Percentiles rank a stretch among this genome's conserved stretches.
Evolutionary conservation across 2,888 invertebrate genomes (phyloP).

Genomic region (Laothoe populi): DNA sequence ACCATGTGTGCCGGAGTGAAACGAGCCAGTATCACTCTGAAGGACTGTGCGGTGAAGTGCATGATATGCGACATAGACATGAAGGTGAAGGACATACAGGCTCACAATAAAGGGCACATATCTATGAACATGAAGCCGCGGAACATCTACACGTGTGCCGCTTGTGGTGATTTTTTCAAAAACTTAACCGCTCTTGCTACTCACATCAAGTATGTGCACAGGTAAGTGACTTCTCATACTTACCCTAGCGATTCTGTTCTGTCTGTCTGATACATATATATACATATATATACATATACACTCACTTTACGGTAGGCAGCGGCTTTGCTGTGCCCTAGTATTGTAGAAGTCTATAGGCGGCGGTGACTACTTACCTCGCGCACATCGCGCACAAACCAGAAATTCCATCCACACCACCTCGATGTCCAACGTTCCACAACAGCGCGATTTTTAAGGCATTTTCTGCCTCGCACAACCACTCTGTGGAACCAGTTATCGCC

Average conservation of each 20-base stretch:
- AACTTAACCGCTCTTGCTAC: constrained; percentile 70
- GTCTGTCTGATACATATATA: neutral
- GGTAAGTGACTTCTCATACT: constrained; percentile 34
- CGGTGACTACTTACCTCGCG: no score
- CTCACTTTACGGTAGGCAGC: no score
- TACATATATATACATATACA: no score
- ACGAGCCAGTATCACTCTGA: constrained; percentile 70
- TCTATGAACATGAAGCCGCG: constrained; percentile 70
- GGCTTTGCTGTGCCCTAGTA: no score
- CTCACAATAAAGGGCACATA: constrained; percentile 75
- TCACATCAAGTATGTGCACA: constrained; percentile 76
- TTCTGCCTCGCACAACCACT: no score
- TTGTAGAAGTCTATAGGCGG: no score
- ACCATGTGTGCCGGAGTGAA: constrained; percentile 74
- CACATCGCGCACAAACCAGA: no score
- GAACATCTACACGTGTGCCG: constrained; percentile 75
- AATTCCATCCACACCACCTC: no score
- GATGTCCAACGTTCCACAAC: no score
- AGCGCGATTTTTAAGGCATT: no score
- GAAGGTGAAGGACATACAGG: constrained; percentile 73
- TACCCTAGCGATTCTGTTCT: neutral
- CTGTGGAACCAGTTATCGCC: no score
- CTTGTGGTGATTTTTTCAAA: constrained; percentile 72
- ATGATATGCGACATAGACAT: constrained; percentile 76
- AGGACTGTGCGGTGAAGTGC: constrained; percentile 74